Evolutionary conservation across 2,888 invertebrate species (phyloP), one percentile per base, ranked within the genome.

Genomic region (Dexiosoma caninum): DNA sequence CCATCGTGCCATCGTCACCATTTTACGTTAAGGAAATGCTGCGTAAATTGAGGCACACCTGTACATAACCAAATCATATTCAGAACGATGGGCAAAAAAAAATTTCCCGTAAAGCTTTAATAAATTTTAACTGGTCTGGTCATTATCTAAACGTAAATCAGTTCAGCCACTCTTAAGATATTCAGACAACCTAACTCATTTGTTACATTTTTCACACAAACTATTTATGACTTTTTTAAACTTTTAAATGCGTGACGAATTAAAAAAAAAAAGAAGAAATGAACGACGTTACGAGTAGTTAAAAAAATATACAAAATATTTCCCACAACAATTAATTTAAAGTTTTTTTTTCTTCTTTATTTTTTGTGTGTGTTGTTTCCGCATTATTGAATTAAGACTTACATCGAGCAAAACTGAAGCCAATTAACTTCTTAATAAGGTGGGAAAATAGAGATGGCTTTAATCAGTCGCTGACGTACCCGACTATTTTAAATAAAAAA

Each of bases 371-470:
- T 62, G 4, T 37, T 42, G 42, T 72, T 72, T 72, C 72, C 72
- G 72, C 72, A 72, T 72, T 72, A 35, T 62, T 59, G 14, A 46
- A 23, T 55, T 32, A 14, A 69, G 10, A 44, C 8, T 55, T 69
- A 69, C n/a, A n/a, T n/a, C n/a, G n/a, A n/a, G n/a, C n/a, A n/a
- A n/a, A n/a, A 66, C 30, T 27, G 3, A 27, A 27, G 6, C 30
- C 70, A 70, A 57, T 77, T 77, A 77, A 59, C 57, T 70, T 55
- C 77, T 64, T 64, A 64, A 62, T 57, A 64, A 70, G 77, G 70
- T 77, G 77, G 70, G 70, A 77, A 70, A 69, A 70, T 30, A 2
- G 4, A 55, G 42, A 21, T 27, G 40, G 7, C 14, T 16, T 23
- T n/a, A 53, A 66, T 10, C n/a, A n/a, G n/a, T n/a, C n/a, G n/a